Base-by-base conservation (phyloP, 2,888 invertebrate species). In the Neoscelio sp. region DNA sequence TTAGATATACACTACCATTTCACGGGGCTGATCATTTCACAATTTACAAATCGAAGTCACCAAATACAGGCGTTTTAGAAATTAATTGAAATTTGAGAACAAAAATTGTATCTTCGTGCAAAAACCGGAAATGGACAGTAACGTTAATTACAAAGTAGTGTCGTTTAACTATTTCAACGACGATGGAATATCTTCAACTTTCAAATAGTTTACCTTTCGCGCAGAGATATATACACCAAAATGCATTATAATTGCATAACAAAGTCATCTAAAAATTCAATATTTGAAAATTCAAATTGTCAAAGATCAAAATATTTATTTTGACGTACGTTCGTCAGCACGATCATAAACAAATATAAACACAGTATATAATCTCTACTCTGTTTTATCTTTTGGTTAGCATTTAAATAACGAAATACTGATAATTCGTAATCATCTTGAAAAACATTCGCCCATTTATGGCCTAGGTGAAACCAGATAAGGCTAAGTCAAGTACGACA, bases 401-500 rank as follows among this genome's bases (percentile, higher is more conserved):
- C 58, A 50, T 60, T 48, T 48, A 50, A 70, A 70, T 60, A 58
- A 50, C 42, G 17, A 44, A 44, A 67, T 67, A 35, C 46, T 48
- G 38, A 35, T 38, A 40, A 60, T 58, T 30, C 13, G 10, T 15
- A 50, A 40, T 48, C 58, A 42, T 48, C 17, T 46, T 30, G 52
- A 70, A 50, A 52, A 64, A 67, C 30, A 30, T 58, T 58, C 54
- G 30, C 12, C 58, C 58, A 30, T 58, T 73, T 71, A 73, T 67
- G 60, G 71, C 40, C 18, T 67, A 73, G 58, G 17, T 35, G 60
- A 73, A 73, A 62, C 52, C 78, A 67, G 73, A 67, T 73, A 73
- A 78, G 68, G 71, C 62, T 46, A 38, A 73, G 60, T 67, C 78
- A 78, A 78, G 77, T 78, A 67, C 77, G 71, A 78, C 71, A 30